These are phyloP conservation scores for Asbolus verrucosus DNA, from an alignment of 1,140 invertebrate genomes.

Conservation along the genomic window DNA sequence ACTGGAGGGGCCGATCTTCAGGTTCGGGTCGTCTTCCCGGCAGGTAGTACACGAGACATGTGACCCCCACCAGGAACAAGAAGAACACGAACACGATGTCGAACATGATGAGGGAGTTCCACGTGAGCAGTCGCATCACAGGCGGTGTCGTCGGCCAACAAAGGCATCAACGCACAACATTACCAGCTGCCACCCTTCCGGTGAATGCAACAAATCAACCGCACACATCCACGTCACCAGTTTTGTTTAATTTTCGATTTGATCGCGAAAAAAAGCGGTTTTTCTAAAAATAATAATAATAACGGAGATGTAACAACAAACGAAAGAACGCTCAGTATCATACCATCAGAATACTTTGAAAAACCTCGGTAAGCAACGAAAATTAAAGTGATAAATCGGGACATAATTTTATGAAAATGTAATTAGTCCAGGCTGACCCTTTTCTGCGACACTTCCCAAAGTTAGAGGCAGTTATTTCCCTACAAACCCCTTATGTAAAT, in stretches of 20 bases:
- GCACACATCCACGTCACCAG: constrained; percentile 30
- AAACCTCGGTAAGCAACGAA: neutral
- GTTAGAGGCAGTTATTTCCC: constrained; percentile 1
- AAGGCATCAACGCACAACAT: constrained; percentile 37
- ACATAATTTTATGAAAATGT: constrained; percentile 6
- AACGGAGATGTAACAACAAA: constrained; percentile 1
- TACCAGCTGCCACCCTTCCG: constrained; percentile 29
- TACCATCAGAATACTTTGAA: constrained; percentile 16
- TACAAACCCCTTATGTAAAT: constrained; percentile 8
- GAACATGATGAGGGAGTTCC: constrained; percentile 88
- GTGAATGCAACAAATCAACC: constrained; percentile 35
- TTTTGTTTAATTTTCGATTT: constrained; percentile 29
- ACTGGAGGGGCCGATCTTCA: constrained; percentile 61
- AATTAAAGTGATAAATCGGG: constrained; percentile 22
- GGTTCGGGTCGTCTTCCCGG: constrained; percentile 67
- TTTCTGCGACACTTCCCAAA: neutral
- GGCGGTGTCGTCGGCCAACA: constrained; percentile 28
- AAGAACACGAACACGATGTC: constrained; percentile 88
- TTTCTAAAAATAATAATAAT: constrained; percentile 11
- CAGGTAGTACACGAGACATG: constrained; percentile 83
- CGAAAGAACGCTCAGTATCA: neutral
- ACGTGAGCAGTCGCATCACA: constrained; percentile 82
- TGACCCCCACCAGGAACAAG: constrained; percentile 83
- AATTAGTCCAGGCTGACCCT: constrained; percentile 12
- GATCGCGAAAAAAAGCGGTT: neutral